A percentile compares a stretch with the other conserved stretches of the same genome.
phyloP scores from a whole-genome alignment of 2,797 vertebrate genomes.

The Acanthurus tractus region DNA sequence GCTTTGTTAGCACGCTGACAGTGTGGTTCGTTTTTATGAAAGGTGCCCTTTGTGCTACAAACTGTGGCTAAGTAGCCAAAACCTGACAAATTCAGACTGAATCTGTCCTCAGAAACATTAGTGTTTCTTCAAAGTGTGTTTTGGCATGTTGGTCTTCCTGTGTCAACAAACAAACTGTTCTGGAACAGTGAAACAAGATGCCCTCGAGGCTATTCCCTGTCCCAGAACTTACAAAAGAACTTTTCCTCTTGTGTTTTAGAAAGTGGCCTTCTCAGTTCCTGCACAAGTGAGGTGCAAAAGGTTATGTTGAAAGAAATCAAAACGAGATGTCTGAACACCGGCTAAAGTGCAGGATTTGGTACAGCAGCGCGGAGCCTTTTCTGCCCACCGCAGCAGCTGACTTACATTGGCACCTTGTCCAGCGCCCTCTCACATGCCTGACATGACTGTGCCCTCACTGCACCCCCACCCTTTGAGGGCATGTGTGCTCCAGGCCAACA shows the following conservation, averaged over 20 bases:
- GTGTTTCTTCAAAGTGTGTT: constrained; percentile 53
- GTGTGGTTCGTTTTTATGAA: constrained; percentile 31
- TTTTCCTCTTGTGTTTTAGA: constrained; percentile 38
- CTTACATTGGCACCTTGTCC: constrained; percentile 71
- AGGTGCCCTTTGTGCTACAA: constrained; percentile 35
- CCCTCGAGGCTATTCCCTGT: constrained; percentile 42
- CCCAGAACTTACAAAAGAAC: constrained; percentile 45
- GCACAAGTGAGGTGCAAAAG: constrained; percentile 6
- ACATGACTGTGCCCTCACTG: constrained; percentile 59
- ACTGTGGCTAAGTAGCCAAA: constrained; percentile 38
- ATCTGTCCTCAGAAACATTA: constrained; percentile 54
- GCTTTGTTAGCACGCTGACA: constrained; percentile 40
- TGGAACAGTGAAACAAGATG: constrained; percentile 67
- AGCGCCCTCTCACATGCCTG: constrained; percentile 73
- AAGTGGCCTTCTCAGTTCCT: constrained; percentile 28
- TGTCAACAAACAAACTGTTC: constrained; percentile 72
- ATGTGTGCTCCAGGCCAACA: constrained; percentile 36
- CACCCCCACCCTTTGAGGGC: constrained; percentile 34
- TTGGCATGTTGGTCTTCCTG: constrained; percentile 59
- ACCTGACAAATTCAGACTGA: constrained; percentile 52
- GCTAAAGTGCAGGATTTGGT: constrained; percentile 30
- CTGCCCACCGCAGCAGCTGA: constrained; percentile 63
- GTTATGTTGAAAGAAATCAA: constrained; percentile 27
- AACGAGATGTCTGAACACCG: constrained; percentile 40
- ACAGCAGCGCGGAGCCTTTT: constrained; percentile 30